Conservation (phyloP, 2,888 invertebrate species). For the Amitus sp. region DNA sequence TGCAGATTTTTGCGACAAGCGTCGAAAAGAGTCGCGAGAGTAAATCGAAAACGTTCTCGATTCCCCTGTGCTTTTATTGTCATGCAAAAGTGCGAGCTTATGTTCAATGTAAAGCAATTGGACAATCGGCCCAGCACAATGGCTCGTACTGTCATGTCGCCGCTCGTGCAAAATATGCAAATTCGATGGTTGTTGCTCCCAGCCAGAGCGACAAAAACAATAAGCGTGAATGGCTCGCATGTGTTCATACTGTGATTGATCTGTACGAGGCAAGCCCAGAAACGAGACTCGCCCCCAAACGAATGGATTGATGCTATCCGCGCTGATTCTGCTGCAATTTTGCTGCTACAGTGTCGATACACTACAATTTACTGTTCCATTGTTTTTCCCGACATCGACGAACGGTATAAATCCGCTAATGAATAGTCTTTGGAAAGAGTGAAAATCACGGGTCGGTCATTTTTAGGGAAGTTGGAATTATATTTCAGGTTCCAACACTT, state of each 20-base stretch:
- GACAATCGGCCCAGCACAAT: conserved; percentile 60
- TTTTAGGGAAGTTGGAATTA: no score
- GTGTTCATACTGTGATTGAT: conserved; percentile 61
- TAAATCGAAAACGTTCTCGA: conserved; percentile 48
- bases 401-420: background rate
- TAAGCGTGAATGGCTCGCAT: conserved; percentile 59
- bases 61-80: conserved; percentile 54
- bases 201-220: conserved; percentile 57
- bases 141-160: conserved; percentile 49
- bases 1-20: background rate
- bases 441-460: no score
- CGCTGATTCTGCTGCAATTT: no score
- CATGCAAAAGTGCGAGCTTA: conserved; percentile 62
- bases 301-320: no score
- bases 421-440: conserved; percentile 5
- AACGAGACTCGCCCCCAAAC: conserved; percentile 16
- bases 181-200: conserved; percentile 49
- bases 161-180: conserved; percentile 57
- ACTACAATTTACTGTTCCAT: conserved; percentile 7
- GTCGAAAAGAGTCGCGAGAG: background rate
- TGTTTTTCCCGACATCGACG: conserved; percentile 4
- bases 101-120: conserved; percentile 58
- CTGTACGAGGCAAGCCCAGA: conserved; percentile 55
- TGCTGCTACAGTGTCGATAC: conserved; percentile 5
- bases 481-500: no score